phyloP scores from a whole-genome alignment of 2,797 vertebrate genomes.

The Muscicapa comitata region DNA sequence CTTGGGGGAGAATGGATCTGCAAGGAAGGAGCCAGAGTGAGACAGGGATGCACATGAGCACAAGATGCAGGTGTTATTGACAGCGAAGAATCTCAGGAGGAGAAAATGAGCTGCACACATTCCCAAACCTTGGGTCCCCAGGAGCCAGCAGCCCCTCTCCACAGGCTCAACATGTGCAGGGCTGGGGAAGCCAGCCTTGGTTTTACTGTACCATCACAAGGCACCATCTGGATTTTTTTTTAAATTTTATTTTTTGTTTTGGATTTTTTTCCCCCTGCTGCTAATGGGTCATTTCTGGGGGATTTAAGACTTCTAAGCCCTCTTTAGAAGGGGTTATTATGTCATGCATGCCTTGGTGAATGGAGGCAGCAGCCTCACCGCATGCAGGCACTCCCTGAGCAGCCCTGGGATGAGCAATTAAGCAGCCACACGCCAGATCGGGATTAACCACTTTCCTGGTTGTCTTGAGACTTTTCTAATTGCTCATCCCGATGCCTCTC shows the following conservation, averaged over 20 bases:
- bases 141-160: neutral
- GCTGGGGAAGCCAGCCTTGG: neutral
- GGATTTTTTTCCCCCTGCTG: rapidly evolving
- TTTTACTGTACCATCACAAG: neutral
- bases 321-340: neutral
- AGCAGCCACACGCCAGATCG: neutral
- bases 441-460: neutral
- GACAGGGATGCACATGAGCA: neutral
- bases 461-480: neutral
- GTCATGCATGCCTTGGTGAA: neutral
- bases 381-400: rapidly evolving
- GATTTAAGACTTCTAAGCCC: neutral
- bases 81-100: neutral
- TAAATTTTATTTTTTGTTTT: neutral
- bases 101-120: neutral
- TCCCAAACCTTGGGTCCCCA: rapidly evolving
- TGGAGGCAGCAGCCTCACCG: neutral
- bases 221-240: neutral
- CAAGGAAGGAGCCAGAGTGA: neutral
- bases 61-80: neutral
- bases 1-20: neutral
- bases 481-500: neutral
- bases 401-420: neutral
- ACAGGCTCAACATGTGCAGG: neutral
- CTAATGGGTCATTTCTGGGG: neutral